phyloP scores from a whole-genome alignment of 2,113 vertebrate species.

The Myxocyprinus asiaticus region DNA sequence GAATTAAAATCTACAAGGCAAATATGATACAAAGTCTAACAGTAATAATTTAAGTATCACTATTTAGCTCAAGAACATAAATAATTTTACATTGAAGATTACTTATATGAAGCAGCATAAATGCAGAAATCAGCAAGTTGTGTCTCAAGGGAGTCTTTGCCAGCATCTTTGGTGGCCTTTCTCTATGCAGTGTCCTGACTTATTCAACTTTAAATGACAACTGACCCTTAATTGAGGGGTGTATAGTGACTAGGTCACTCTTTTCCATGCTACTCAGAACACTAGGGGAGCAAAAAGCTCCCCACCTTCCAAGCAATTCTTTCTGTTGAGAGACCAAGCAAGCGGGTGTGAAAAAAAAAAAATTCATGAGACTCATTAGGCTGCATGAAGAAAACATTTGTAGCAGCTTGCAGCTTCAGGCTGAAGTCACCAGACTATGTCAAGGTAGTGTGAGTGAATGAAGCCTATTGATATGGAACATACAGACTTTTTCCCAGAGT shows the following conservation, averaged over 20 bases:
- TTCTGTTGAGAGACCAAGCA: conserved; percentile 75
- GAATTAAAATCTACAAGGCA: no score
- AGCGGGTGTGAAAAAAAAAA: conserved; percentile 63
- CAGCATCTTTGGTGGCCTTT: conserved; percentile 81
- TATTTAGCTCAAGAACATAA: background rate
- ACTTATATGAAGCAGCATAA: background rate
- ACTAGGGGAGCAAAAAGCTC: conserved; percentile 56
- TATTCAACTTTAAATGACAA: conserved; percentile 78
- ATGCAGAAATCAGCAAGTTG: conserved; percentile 30
- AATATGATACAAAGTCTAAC: no score
- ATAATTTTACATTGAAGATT: background rate
- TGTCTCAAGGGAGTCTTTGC: conserved; percentile 52
- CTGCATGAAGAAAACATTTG: conserved; percentile 51
- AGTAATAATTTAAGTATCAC: no score
- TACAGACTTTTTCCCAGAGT: background rate
- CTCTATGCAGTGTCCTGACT: conserved; percentile 70
- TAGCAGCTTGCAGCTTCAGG: conserved; percentile 57
- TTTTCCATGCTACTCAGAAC: conserved; percentile 66
- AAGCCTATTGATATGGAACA: background rate
- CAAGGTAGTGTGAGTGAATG: background rate
- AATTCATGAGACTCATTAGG: conserved; percentile 50
- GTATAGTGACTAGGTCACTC: conserved; percentile 78
- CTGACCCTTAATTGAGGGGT: conserved; percentile 78
- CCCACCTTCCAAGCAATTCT: conserved; percentile 58
- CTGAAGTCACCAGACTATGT: conserved; percentile 37